A percentile compares a stretch with the other conserved stretches of the same genome.
These are phyloP conservation scores for Macquaria ambigua DNA, from an alignment of 2,113 vertebrate species.

Conservation along the genomic window DNA sequence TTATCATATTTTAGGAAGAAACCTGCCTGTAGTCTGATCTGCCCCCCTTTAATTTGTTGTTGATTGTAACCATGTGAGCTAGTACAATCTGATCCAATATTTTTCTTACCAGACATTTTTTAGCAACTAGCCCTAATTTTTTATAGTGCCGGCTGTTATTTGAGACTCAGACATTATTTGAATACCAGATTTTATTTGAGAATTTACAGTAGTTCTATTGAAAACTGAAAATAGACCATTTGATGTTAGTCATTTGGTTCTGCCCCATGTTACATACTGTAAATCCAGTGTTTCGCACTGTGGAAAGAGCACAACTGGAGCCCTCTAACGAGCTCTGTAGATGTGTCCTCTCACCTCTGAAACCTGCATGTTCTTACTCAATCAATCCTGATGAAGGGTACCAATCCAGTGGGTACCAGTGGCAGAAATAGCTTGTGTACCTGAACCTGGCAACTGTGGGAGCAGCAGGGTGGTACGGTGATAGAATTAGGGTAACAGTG, in stretches of 20 bases:
- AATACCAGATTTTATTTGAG: not conserved
- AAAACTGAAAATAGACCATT: not conserved
- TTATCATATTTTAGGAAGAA: too few relatives aligned
- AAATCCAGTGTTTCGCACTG: not conserved
- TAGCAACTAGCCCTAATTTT: not conserved
- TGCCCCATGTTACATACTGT: too few relatives aligned
- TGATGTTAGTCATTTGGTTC: too few relatives aligned
- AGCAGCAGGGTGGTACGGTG: conserved; percentile 10
- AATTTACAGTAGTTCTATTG: not conserved
- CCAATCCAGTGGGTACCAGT: not conserved
- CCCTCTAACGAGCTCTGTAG: not conserved
- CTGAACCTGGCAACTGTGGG: conserved; percentile 3
- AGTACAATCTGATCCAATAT: not conserved
- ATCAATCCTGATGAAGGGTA: not conserved
- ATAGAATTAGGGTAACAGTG: conserved; percentile 12
- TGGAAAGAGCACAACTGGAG: not conserved
- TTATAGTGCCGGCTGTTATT: not conserved
- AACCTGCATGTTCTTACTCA: not conserved
- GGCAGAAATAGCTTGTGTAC: conserved; percentile 20
- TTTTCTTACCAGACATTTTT: not conserved
- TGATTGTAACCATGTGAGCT: too few relatives aligned
- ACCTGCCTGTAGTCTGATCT: too few relatives aligned
- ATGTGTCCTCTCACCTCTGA: conserved; percentile 10
- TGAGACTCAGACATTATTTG: not conserved
- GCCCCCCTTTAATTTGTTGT: too few relatives aligned